Evolutionary conservation across 2,797 vertebrate species (phyloP), one percentile per base, ranked within the genome.

Genomic region (Hydrocynus forskahlii): DNA sequence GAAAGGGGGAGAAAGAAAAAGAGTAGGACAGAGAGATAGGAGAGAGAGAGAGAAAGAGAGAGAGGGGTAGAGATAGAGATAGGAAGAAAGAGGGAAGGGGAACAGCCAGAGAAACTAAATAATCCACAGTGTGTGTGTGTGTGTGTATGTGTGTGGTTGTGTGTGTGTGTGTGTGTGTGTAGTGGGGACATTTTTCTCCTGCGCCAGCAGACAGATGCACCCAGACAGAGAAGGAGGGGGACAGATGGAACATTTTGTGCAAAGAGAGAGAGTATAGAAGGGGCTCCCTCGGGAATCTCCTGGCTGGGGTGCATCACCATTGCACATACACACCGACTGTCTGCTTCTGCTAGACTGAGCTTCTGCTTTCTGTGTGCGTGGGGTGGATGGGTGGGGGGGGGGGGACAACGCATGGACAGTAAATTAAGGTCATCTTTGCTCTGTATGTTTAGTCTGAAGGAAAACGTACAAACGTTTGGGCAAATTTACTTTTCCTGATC

Each of bases 241-340:
- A 72, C 77, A 85, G 75, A 83, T 76, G 76, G 87, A 88, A 85
- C 72, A 64, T 81, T 83, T 57, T 54, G 75, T 77, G 90, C 88
- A 82, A 35, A 19, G 63, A 35, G 29, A 60, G 57, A 60, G 57
- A 60, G 59, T 25, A 35, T 16, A 38, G 25, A 38, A 9, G 67
- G 67, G 43, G n/a, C 76, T 91, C 91, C 88, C 88, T 0, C 25
- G 78, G 85, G 88, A 85, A 80, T 80, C 79, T 85, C 78, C 89
- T 88, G 88, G 86, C 87, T 82, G 84, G 81, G 76, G 66, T 78
- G 17, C 71, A 52, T 71, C 64, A 43, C 77, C 68, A 75, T 19
- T 23, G 16, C 29, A 23, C 74, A 62, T 21, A 81, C 50, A 68
- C 71, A 48, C 16, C 12, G 77, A 63, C 73, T 62, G 75, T 86